A percentile compares a stretch with the other conserved stretches of the same genome.
These are phyloP conservation scores for Abrostola tripartita DNA, from an alignment of 2,888 invertebrate genomes.

Conservation along the genomic window DNA sequence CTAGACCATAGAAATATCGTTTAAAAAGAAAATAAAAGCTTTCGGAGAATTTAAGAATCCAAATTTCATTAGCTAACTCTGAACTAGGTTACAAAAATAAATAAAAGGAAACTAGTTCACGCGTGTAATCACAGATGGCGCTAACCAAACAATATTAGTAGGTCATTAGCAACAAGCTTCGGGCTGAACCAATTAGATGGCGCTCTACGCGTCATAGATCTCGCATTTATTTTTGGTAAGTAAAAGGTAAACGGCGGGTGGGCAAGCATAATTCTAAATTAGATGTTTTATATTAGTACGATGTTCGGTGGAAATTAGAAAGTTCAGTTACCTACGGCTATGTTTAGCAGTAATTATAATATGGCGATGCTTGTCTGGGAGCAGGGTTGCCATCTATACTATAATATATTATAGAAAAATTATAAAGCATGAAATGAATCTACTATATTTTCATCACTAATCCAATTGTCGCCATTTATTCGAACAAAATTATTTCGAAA, in stretches of 20 bases:
- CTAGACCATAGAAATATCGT: conserved; percentile 14
- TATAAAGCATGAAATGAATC: too few species aligned
- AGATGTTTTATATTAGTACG: conserved; percentile 59
- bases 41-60: conserved; percentile 36
- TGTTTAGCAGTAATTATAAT: conserved; percentile 26
- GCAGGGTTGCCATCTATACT: background rate
- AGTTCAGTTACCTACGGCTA: conserved; percentile 27
- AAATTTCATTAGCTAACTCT: conserved; percentile 35
- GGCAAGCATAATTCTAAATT: conserved; percentile 64
- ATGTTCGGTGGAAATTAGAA: conserved; percentile 47
- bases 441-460: too few species aligned
- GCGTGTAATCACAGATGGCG: conserved; percentile 55
- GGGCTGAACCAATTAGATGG: conserved; percentile 62
- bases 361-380: background rate
- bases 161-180: conserved; percentile 31
- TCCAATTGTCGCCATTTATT: too few species aligned
- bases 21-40: conserved; percentile 14
- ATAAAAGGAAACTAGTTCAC: conserved; percentile 33
- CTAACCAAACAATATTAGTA: conserved; percentile 43
- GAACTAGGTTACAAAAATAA: conserved; percentile 38
- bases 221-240: conserved; percentile 81
- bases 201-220: conserved; percentile 58
- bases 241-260: conserved; percentile 69
- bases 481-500: too few species aligned
- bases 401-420: too few species aligned